phyloP scores from a whole-genome alignment of 2,797 vertebrate genomes.

The Muscicapa striata region DNA sequence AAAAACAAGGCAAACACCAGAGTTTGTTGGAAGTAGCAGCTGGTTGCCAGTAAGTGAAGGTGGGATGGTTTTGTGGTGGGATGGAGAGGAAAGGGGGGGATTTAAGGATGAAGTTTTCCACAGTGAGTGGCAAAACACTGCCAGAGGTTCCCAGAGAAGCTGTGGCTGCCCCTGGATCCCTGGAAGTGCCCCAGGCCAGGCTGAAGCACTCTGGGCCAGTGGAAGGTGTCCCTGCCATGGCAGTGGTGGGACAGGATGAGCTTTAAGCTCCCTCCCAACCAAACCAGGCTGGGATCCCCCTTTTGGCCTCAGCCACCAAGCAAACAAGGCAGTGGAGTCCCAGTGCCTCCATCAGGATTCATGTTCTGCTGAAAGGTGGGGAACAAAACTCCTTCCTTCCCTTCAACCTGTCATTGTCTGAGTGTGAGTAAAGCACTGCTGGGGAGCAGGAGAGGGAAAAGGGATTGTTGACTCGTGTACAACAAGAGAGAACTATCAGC shows the following conservation, averaged over 20 bases:
- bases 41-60: too few relatives aligned
- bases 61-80: too few relatives aligned
- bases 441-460: not conserved
- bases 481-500: not conserved
- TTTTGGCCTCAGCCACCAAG: not conserved
- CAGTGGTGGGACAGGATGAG: accelerated
- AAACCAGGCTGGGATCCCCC: accelerated
- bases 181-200: not conserved
- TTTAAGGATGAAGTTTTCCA: too few relatives aligned
- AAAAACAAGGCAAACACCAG: too few relatives aligned
- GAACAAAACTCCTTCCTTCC: not conserved
- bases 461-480: not conserved
- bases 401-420: not conserved
- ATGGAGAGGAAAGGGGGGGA: too few relatives aligned
- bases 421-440: not conserved
- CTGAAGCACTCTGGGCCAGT: accelerated
- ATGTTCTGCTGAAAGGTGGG: not conserved
- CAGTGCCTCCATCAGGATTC: not conserved
- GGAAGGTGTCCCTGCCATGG: not conserved
- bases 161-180: not conserved
- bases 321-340: not conserved
- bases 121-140: too few relatives aligned
- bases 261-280: not conserved
- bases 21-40: too few relatives aligned
- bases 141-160: not conserved